Base-by-base conservation (phyloP, 37 sponge, comb jelly and placozoan species). In the Spongilla lacustris region DNA sequence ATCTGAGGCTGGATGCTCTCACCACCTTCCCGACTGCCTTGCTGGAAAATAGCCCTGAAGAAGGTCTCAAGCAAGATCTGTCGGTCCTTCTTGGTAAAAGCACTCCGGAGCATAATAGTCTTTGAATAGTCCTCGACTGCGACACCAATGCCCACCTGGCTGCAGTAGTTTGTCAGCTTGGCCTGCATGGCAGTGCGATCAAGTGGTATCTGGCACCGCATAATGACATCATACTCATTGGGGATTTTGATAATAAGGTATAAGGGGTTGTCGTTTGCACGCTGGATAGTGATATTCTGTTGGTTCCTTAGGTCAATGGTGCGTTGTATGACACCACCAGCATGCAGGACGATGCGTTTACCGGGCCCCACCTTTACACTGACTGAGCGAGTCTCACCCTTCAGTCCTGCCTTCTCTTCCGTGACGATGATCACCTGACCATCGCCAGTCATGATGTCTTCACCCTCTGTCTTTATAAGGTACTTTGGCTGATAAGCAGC, bases 11-110 rank as follows among this genome's bases (percentile, higher is more conserved):
- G 81, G 46, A 46, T 46, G 23, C 67, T 66, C 19, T 38, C 58
- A 34, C 74, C 69, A 46, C 46, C 8, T 68, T 22, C 76, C 0
- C 58, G 87, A 21, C 76, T 81, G 28, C 83, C 85, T 83, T 94
- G 91, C 23, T 72, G 78, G 81, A 95, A 95, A 10, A 95, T 91
- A 0, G 90, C 87, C 73, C 90, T 94, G 93, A 97, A 92, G 84
- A 97, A 97, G 49, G 87, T 66, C 84, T 94, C 97, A 22, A 97
- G 70, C 19, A 92, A 89, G 4, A 50, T 30, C 82, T 97, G 95
- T 9, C 97, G 78, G 0, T 89, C 68, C 50, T 90, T 89, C 81
- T 97, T 90, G 37, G 97, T 97, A 76, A 89, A 94, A 2, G 80
- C 71, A 8, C 71, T 12, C 5, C 73, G 77, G 67, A 90, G 21